These are phyloP conservation scores for Drosophila cognata DNA, from an alignment of 2,888 invertebrate species.

Conservation along the genomic window DNA sequence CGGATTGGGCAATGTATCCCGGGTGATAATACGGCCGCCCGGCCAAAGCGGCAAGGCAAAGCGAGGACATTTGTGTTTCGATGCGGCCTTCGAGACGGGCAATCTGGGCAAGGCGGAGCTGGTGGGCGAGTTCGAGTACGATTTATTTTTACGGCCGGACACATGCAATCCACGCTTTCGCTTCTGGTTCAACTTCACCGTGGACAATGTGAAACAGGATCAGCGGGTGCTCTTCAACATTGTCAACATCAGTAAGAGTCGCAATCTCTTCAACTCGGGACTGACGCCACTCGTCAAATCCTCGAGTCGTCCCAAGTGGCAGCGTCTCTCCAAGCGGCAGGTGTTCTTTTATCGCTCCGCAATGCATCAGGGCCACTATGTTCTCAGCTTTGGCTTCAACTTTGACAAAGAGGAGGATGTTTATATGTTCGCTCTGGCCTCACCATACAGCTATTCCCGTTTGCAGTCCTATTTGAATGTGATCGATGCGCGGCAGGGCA, in stretches of 20 bases:
- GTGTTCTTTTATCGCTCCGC: slow-evolving; percentile 97
- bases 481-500: slow-evolving; percentile 87
- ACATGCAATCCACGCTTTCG: slow-evolving; percentile 96
- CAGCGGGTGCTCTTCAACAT: slow-evolving; percentile 98
- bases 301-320: slow-evolving; percentile 96
- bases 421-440: slow-evolving; percentile 97
- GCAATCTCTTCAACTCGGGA: slow-evolving; percentile 94
- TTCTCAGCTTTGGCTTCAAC: slow-evolving; percentile 96
- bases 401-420: slow-evolving; percentile 98
- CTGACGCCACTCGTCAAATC: slow-evolving; percentile 98
- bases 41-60: slow-evolving; percentile 98
- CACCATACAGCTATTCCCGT: slow-evolving; percentile 97
- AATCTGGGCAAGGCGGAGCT: slow-evolving; percentile 98
- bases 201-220: slow-evolving; percentile 96
- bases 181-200: slow-evolving; percentile 99
- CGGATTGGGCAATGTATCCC: slow-evolving; percentile 96
- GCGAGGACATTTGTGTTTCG: slow-evolving; percentile 97
- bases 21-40: slow-evolving; percentile 93
- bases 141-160: slow-evolving; percentile 97
- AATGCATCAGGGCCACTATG: slow-evolving; percentile 95
- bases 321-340: slow-evolving; percentile 91
- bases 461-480: slow-evolving; percentile 93
- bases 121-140: slow-evolving; percentile 97
- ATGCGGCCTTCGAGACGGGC: slow-evolving; percentile 98
- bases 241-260: slow-evolving; percentile 97